These are phyloP conservation scores for Toxostoma redivivum DNA, from an alignment of 2,113 vertebrate species.

Conservation along the genomic window DNA sequence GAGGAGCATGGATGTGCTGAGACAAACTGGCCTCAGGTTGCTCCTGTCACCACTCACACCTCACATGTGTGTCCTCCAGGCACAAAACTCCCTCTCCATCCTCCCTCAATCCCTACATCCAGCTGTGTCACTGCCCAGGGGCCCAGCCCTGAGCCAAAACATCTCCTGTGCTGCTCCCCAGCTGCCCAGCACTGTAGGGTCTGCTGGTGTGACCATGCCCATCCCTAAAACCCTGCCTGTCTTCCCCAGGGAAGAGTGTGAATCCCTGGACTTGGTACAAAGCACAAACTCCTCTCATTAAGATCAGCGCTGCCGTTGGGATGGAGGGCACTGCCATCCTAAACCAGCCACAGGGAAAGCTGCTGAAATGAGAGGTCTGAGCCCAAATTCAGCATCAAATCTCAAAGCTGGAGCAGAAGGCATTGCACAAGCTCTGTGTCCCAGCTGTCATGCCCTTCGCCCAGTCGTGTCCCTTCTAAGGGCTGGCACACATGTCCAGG, in stretches of 20 bases:
- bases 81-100: neutral
- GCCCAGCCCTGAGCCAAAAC: neutral
- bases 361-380: neutral
- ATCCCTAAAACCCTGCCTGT: neutral
- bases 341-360: neutral
- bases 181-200: fast-evolving
- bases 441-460: fast-evolving
- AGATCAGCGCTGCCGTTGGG: fast-evolving
- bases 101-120: fast-evolving
- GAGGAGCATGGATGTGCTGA: neutral
- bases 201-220: no score
- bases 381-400: neutral
- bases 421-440: neutral
- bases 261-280: neutral
- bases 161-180: neutral
- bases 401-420: neutral
- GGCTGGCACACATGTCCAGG: fast-evolving
- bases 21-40: neutral
- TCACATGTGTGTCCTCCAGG: neutral
- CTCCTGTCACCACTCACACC: neutral
- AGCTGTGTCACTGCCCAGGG: neutral
- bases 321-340: neutral
- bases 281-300: fast-evolving
- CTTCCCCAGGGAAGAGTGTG: neutral
- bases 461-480: fast-evolving